Evolutionary conservation across 2,888 invertebrate species (phyloP).

Genomic region (Steinernema scapterisci): DNA sequence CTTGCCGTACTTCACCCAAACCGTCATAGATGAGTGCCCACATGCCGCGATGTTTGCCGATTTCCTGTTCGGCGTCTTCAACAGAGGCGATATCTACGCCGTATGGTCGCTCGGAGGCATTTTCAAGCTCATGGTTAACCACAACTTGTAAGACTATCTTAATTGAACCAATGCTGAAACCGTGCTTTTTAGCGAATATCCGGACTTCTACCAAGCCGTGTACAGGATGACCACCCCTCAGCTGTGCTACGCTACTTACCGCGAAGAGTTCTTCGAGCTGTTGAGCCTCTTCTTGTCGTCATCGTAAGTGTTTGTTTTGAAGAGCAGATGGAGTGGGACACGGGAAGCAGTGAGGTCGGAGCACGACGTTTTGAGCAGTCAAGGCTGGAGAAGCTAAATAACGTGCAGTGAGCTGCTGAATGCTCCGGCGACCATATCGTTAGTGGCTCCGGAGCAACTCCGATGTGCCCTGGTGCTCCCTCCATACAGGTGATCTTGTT

Average conservation of each 20-base stretch:
- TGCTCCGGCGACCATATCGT: too few species aligned
- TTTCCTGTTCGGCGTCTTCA: constrained; percentile 67
- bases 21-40: constrained; percentile 48
- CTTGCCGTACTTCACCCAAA: constrained; percentile 46
- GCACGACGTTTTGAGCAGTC: too few species aligned
- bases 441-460: too few species aligned
- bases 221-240: constrained; percentile 90
- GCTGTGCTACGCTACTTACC: constrained; percentile 87
- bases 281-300: constrained; percentile 89
- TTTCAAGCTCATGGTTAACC: constrained; percentile 83
- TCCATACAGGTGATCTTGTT: too few species aligned
- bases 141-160: constrained; percentile 77
- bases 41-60: constrained; percentile 49
- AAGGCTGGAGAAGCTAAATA: too few species aligned
- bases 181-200: constrained; percentile 77
- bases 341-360: too few species aligned
- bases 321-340: too few species aligned
- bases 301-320: constrained; percentile 79
- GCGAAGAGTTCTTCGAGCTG: constrained; percentile 84
- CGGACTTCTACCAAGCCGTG: constrained; percentile 90
- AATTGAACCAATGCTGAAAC: constrained; percentile 6
- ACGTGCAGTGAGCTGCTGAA: too few species aligned
- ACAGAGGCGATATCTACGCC: constrained; percentile 76
- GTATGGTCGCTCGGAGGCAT: constrained; percentile 89
- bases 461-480: too few species aligned